Base-by-base conservation (phyloP, 1,140 invertebrate species). In the Atta colombica region DNA sequence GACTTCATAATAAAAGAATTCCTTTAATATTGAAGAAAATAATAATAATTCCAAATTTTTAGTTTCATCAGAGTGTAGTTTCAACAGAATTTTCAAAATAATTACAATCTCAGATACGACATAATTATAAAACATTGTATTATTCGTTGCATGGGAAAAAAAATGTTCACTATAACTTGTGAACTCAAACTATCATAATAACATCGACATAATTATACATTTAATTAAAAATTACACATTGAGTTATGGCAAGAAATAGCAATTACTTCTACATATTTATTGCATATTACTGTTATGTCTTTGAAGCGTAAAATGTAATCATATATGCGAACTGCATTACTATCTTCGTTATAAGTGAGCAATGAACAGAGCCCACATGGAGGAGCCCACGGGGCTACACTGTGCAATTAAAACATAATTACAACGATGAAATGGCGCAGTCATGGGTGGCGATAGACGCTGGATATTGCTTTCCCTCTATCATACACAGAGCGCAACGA, bases 401-500 rank as follows among this genome's bases (percentile, higher is more conserved):
- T 74, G 39, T 74, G 12, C 55, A 74, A 82, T 82, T 82, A 61
- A 18, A 82, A 82, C 12, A 39, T 74, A 74, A 84, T 84, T 84
- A 61, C 39, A 12, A 45, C 69, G 55, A 25, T 75, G 39, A 61
- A 84, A 84, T 39, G 55, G 55, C 55, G 69, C 10, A 61, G 66
- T 49, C 45, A 63, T 21, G 55, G 5, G 45, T 71, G 71, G 45
- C 25, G 68, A 21, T 82, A 60, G 45, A 75, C n/a, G 55, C 8
- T 55, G 25, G 35, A 2, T 84, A 84, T 74, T 55, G 69, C 55
- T 63, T 61, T 51, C 28, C 69, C 80, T 49, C 58, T 31, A 16
- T 61, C 39, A 72, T 39, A 61, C 28, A 45, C 31, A 55, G 25
- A 71, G 55, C 7, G 53, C 80, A 51, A 51, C 14, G 65, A 82